Evolutionary conservation across 1,140 invertebrate species (phyloP).

Genomic region (Caenorhabditis tropicalis): DNA sequence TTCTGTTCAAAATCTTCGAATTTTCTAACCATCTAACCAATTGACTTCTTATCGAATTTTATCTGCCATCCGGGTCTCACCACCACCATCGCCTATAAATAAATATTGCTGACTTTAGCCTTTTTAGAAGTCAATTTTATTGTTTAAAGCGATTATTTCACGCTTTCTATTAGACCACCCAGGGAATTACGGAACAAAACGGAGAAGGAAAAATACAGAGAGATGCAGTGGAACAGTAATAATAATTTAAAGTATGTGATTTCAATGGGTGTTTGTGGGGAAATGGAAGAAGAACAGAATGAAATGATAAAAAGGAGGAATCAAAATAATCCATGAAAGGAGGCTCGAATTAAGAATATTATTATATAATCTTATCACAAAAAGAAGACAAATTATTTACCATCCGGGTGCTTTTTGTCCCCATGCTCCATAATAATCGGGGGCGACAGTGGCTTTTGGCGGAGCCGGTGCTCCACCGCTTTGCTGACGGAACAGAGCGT

Average conservation of each 20-base stretch:
- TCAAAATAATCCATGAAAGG: too few species aligned
- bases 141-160: too few species aligned
- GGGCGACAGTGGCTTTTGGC: neutral
- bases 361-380: too few species aligned
- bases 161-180: too few species aligned
- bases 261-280: too few species aligned
- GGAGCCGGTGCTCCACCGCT: neutral
- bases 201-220: too few species aligned
- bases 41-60: neutral
- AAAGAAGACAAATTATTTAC: neutral
- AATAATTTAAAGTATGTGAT: neutral
- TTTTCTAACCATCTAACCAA: neutral
- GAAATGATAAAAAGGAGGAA: too few species aligned
- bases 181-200: too few species aligned
- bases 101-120: neutral
- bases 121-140: neutral
- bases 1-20: neutral
- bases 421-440: conserved; percentile 19
- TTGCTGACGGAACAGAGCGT: conserved; percentile 57
- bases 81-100: neutral
- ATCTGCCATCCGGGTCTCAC: conserved; percentile 11
- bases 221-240: neutral
- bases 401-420: neutral
- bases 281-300: too few species aligned
- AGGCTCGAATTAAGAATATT: too few species aligned